Percentiles rank a stretch among this genome's conserved stretches.
Evolutionary conservation across 2,888 invertebrate species (phyloP).

Genomic region (Xestobium rufovillosum): DNA sequence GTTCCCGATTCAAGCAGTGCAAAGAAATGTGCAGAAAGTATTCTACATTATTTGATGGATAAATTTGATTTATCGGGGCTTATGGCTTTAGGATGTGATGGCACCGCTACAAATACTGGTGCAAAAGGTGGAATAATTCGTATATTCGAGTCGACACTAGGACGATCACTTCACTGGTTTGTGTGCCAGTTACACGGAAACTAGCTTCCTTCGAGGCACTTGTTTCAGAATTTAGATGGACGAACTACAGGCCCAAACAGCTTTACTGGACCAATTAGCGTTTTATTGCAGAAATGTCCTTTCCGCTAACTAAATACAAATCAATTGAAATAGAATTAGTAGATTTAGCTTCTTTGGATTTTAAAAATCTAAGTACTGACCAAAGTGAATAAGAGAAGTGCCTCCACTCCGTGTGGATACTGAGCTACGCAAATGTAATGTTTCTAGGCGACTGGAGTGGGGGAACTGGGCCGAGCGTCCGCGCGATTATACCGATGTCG

Average conservation of each 20-base stretch:
- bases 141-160: conserved; percentile 20
- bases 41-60: conserved; percentile 9
- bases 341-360: conserved; percentile 4
- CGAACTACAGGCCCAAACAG: conserved; percentile 24
- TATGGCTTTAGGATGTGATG: conserved; percentile 22
- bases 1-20: conserved; percentile 10
- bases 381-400: too few species aligned
- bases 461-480: too few species aligned
- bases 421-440: too few species aligned
- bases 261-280: conserved; percentile 27
- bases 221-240: conserved; percentile 25
- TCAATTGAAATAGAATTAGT: too few species aligned
- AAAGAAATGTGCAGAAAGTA: conserved; percentile 6
- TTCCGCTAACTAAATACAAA: too few species aligned
- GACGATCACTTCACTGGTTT: conserved; percentile 24
- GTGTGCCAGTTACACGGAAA: conserved; percentile 25
- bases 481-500: too few species aligned
- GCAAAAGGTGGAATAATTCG: conserved; percentile 22
- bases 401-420: too few species aligned
- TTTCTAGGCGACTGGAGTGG: too few species aligned
- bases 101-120: conserved; percentile 25
- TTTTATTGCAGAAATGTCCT: conserved; percentile 17
- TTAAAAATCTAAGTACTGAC: conserved; percentile 5
- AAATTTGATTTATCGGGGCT: too few species aligned
- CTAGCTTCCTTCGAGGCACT: conserved; percentile 25